Conservation (phyloP, 2,113 vertebrate genomes). For the Emydocephalus ijimae region DNA sequence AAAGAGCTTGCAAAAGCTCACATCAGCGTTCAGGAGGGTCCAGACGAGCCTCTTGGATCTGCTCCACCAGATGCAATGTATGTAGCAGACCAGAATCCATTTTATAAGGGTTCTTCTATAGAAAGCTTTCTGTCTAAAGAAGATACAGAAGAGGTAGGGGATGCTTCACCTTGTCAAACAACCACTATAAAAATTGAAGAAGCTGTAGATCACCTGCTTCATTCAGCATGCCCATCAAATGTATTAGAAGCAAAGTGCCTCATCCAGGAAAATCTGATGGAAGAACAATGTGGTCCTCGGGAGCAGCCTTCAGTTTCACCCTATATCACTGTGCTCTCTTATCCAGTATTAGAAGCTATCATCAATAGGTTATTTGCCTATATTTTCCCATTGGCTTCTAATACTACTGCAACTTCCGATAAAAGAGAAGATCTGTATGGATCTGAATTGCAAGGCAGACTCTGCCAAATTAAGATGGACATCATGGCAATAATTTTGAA, state of each 20-base stretch:
- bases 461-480: background rate
- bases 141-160: background rate
- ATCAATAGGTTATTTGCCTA: background rate
- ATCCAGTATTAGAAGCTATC: background rate
- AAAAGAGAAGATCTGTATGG: background rate
- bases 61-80: background rate
- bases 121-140: background rate
- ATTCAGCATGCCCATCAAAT: background rate
- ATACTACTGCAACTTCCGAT: background rate
- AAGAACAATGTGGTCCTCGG: background rate
- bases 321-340: conserved; percentile 1
- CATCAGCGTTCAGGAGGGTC: background rate
- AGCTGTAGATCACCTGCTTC: background rate
- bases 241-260: background rate
- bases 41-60: background rate
- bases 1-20: background rate
- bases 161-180: background rate
- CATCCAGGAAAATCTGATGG: background rate
- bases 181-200: background rate
- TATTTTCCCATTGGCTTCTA: background rate
- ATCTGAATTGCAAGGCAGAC: background rate
- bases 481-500: background rate
- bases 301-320: background rate
- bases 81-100: background rate
- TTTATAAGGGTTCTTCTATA: background rate